Conservation (phyloP, 2,113 vertebrate genomes). For the Pseudolaguvia tuberculata region DNA sequence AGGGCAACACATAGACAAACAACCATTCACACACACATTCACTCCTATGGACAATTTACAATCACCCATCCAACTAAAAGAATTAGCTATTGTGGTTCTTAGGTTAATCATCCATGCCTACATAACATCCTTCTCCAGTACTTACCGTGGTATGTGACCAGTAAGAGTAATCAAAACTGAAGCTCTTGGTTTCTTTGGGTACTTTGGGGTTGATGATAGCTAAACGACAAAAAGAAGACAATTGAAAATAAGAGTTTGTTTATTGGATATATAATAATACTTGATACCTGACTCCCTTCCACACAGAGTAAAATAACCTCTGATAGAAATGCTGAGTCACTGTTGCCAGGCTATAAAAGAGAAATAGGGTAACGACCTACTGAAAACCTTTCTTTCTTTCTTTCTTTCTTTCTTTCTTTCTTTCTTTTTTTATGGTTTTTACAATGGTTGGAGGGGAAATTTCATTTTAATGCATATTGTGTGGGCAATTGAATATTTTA, state of each 20-base stretch:
- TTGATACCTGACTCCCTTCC: slow-evolving; percentile 14
- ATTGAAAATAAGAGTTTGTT: slow-evolving; percentile 33
- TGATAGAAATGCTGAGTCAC: slow-evolving; percentile 31
- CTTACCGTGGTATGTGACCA: slow-evolving; percentile 97
- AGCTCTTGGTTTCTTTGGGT: slow-evolving; percentile 97
- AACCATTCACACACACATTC: too few relatives aligned
- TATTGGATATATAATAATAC: background rate
- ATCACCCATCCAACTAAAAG: too few relatives aligned
- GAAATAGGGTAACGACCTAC: background rate
- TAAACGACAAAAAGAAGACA: slow-evolving; percentile 66
- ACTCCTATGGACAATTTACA: too few relatives aligned
- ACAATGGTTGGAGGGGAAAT: background rate
- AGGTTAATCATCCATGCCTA: background rate
- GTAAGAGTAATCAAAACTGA: slow-evolving; percentile 99
- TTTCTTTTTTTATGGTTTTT: background rate
- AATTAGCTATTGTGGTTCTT: too few relatives aligned
- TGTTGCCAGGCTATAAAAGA: background rate
- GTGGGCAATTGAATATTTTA: background rate
- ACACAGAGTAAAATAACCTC: slow-evolving; percentile 3
- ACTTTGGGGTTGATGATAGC: slow-evolving; percentile 96
- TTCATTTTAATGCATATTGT: background rate
- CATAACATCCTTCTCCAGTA: background rate
- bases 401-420: too few relatives aligned
- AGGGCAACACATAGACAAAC: too few relatives aligned
- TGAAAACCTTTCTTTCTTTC: background rate